Conservation (phyloP, 2,888 invertebrate genomes). For the Epicampocera succincta region DNA sequence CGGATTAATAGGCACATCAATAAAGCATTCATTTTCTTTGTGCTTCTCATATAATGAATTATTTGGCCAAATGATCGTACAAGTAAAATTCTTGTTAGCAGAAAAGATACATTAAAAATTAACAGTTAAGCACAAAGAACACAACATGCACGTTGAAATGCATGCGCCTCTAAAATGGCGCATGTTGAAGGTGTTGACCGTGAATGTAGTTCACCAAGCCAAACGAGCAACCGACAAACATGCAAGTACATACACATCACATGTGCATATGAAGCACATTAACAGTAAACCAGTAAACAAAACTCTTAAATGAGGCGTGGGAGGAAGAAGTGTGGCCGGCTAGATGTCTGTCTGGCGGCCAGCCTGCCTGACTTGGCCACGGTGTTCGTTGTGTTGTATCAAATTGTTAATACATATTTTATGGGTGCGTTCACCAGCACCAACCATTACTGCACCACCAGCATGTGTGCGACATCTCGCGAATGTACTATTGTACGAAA, state of each 20-base stretch:
- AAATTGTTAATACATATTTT: slow-evolving; percentile 48
- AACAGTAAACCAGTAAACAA: slow-evolving; percentile 33
- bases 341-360: neutral
- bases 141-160: slow-evolving; percentile 32
- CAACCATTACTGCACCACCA: slow-evolving; percentile 7
- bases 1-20: too few species aligned
- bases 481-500: slow-evolving; percentile 20
- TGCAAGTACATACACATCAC: slow-evolving; percentile 21
- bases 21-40: too few species aligned
- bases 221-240: neutral
- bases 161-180: slow-evolving; percentile 35
- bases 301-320: slow-evolving; percentile 46
- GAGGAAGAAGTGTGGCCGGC: slow-evolving; percentile 51
- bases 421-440: slow-evolving; percentile 42
- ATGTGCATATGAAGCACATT: slow-evolving; percentile 7
- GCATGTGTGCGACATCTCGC: slow-evolving; percentile 45
- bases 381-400: slow-evolving; percentile 25
- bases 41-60: neutral
- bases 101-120: slow-evolving; percentile 10
- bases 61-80: slow-evolving; percentile 4
- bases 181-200: slow-evolving; percentile 68
- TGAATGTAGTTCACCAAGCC: slow-evolving; percentile 51
- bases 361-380: neutral
- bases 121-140: slow-evolving; percentile 27
- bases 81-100: neutral